Conservation (phyloP, 2,888 invertebrate genomes). For the Syritta pipiens region DNA sequence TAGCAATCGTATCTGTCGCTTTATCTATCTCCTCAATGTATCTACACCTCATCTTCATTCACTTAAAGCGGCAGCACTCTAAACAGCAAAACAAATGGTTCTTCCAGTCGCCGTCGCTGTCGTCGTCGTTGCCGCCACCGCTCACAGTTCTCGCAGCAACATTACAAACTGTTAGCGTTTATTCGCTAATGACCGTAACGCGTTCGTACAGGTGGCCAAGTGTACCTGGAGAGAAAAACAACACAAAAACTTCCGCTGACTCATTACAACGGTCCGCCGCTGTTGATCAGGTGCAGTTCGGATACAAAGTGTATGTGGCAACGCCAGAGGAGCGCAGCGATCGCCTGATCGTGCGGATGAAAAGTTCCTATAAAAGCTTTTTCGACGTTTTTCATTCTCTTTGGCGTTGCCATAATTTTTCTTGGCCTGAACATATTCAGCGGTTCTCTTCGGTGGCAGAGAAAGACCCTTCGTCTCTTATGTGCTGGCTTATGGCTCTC, state of each 20-base stretch:
- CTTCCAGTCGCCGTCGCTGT: no score
- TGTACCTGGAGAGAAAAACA: neutral
- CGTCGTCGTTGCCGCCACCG: no score
- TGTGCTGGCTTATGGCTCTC: conserved; percentile 11
- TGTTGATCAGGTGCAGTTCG: conserved; percentile 50
- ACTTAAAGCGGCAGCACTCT: conserved; percentile 11
- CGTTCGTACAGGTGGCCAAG: conserved; percentile 17
- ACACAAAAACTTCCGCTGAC: conserved; percentile 15
- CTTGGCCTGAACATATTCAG: conserved; percentile 52
- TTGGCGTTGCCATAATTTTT: conserved; percentile 41
- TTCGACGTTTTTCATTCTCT: conserved; percentile 43
- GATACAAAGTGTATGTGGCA: conserved; percentile 15
- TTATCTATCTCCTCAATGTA: conserved; percentile 9
- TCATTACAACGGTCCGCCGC: neutral
- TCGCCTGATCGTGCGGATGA: conserved; percentile 10
- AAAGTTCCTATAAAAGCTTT: conserved; percentile 68
- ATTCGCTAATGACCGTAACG: conserved; percentile 24
- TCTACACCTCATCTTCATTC: conserved; percentile 21
- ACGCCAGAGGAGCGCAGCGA: neutral
- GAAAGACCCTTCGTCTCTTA: neutral
- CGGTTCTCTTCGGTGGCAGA: conserved; percentile 32
- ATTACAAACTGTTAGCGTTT: conserved; percentile 21
- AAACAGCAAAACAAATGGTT: conserved; percentile 12
- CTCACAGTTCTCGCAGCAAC: conserved; percentile 20
- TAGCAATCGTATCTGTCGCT: neutral